phyloP scores from a whole-genome alignment of 2,113 vertebrate genomes.

The Nycticorax nycticorax region DNA sequence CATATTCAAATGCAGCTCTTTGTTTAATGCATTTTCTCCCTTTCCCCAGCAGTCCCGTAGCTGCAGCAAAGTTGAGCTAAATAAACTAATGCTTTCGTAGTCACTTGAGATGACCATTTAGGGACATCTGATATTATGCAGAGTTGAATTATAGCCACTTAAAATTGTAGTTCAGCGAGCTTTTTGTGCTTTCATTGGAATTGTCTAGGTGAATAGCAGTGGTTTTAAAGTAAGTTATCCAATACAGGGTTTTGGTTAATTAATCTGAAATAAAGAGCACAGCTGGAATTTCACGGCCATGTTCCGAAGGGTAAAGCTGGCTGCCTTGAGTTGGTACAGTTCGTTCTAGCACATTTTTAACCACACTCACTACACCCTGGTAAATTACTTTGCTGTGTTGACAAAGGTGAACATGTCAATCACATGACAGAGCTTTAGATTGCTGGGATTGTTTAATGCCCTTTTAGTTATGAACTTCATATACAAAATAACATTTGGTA shows the following conservation, averaged over 20 bases:
- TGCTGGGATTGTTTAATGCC: not conserved
- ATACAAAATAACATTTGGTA: not conserved
- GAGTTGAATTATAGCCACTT: not conserved
- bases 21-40: not conserved
- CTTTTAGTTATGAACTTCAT: not conserved
- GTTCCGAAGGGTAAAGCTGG: not conserved
- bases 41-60: not conserved
- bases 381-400: not conserved
- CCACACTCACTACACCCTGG: not conserved
- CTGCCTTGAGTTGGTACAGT: not conserved
- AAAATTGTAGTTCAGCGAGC: not conserved
- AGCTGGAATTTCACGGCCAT: accelerated
- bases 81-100: not conserved
- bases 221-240: not conserved
- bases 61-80: not conserved
- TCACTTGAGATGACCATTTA: not conserved
- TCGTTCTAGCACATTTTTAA: not conserved
- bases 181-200: not conserved
- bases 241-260: not conserved
- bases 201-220: not conserved
- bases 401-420: not conserved
- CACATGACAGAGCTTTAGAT: not conserved
- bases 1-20: not conserved
- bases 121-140: not conserved
- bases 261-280: not conserved